Conservation (phyloP, 2,113 vertebrate genomes). For the Tapirus terrestris region DNA sequence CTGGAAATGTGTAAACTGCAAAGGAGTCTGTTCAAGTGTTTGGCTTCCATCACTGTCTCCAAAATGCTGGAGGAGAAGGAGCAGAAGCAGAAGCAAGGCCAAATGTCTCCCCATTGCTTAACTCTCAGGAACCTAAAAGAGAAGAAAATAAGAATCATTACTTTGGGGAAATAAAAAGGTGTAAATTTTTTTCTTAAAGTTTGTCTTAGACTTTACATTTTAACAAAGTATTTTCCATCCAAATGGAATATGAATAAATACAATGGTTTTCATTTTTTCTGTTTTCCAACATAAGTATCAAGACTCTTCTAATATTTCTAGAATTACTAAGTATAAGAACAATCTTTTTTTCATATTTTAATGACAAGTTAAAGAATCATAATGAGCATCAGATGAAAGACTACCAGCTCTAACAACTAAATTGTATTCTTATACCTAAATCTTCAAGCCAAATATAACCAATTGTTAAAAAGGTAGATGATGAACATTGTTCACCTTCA, state of each 20-base stretch:
- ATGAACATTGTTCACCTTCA: not conserved
- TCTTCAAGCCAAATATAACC: constrained; percentile 27
- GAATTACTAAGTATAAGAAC: not conserved
- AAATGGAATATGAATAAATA: not conserved
- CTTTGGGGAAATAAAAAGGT: not conserved
- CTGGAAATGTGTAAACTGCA: constrained; percentile 92
- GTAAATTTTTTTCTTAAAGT: not conserved
- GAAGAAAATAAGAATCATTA: constrained; percentile 14
- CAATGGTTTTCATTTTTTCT: not conserved
- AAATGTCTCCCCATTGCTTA: constrained; percentile 92
- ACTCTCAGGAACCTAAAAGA: constrained; percentile 87
- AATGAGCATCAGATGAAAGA: not conserved
- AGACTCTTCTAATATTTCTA: not conserved
- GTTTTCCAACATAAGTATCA: not conserved
- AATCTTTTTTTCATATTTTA: not conserved
- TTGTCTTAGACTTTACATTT: not conserved
- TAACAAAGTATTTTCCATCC: not conserved
- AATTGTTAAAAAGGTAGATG: not conserved
- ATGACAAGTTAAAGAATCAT: not conserved
- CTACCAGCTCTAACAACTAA: not conserved
- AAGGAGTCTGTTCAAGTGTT: constrained; percentile 81
- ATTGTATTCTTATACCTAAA: not conserved
- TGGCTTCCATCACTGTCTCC: constrained; percentile 89
- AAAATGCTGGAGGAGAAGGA: constrained; percentile 90
- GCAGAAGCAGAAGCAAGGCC: constrained; percentile 87